A percentile compares a stretch with the other conserved stretches of the same genome.
Evolutionary conservation across 2,113 vertebrate genomes (phyloP).

Genomic region (Malurus alboscapulatus): DNA sequence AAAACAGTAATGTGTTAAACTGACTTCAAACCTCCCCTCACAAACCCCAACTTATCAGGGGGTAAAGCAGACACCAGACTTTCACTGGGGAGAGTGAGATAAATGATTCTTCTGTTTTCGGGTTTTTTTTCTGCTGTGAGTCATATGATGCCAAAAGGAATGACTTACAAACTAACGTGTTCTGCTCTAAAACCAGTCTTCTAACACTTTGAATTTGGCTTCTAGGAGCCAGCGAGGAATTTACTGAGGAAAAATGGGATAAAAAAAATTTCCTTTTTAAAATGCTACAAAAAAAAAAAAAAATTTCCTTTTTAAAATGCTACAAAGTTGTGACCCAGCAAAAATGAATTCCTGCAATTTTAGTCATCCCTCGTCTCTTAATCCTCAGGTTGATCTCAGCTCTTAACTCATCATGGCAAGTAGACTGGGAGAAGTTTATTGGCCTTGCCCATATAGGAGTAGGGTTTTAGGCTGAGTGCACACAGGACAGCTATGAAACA

Average conservation of each 20-base stretch:
- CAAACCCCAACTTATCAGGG: not conserved
- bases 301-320: not conserved
- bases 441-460: not conserved
- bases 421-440: not conserved
- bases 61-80: not conserved
- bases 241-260: not conserved
- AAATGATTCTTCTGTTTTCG: not conserved
- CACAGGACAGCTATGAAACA: not conserved
- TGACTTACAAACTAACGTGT: not conserved
- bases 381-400: not conserved
- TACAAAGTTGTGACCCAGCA: not conserved
- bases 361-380: not conserved
- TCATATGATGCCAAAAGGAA: not conserved
- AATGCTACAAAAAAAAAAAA: not conserved
- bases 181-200: not conserved
- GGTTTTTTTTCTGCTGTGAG: not conserved
- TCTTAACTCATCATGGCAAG: not conserved
- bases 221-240: not conserved
- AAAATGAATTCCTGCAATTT: not conserved
- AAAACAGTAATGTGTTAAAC: not conserved
- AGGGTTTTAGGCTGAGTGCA: not conserved
- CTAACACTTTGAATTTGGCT: not conserved
- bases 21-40: not conserved
- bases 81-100: not conserved
- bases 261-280: not conserved